Conservation (phyloP, 2,113 vertebrate species). For the Rhinopomastus cyanomelas region DNA sequence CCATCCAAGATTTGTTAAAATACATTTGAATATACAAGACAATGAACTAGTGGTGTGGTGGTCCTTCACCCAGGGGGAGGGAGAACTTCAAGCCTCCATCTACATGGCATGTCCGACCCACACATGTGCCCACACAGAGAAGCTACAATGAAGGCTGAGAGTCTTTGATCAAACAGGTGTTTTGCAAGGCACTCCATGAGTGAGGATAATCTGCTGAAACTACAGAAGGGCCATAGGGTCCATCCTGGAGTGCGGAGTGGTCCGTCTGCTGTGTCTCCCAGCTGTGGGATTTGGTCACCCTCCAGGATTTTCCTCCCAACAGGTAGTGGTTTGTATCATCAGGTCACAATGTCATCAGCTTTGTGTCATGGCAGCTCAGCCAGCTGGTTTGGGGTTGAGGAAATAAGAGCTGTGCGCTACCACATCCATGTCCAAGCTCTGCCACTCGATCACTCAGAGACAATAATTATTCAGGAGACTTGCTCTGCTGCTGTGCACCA, state of each 20-base stretch:
- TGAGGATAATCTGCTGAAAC: neutral
- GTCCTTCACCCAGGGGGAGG: neutral
- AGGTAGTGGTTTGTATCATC: slow-evolving; percentile 3
- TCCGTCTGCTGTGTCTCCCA: fast-evolving
- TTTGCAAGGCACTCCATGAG: neutral
- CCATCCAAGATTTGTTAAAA: neutral
- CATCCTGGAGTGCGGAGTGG: neutral
- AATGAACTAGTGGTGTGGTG: neutral
- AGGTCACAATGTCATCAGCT: neutral
- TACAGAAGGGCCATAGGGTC: neutral
- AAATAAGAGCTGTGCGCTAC: neutral
- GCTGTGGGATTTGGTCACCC: neutral
- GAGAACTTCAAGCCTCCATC: neutral
- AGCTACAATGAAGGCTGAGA: neutral
- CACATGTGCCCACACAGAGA: fast-evolving
- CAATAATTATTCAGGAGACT: slow-evolving; percentile 4
- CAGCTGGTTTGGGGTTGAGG: neutral
- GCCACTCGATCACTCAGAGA: neutral
- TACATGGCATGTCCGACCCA: fast-evolving
- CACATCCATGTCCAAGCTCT: neutral
- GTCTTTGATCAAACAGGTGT: neutral
- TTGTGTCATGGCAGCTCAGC: neutral
- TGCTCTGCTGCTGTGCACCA: neutral
- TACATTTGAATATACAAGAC: neutral
- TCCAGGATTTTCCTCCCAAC: neutral